Base-by-base conservation (phyloP, 2,797 vertebrate genomes). In the Xiphophorus birchmanni region DNA sequence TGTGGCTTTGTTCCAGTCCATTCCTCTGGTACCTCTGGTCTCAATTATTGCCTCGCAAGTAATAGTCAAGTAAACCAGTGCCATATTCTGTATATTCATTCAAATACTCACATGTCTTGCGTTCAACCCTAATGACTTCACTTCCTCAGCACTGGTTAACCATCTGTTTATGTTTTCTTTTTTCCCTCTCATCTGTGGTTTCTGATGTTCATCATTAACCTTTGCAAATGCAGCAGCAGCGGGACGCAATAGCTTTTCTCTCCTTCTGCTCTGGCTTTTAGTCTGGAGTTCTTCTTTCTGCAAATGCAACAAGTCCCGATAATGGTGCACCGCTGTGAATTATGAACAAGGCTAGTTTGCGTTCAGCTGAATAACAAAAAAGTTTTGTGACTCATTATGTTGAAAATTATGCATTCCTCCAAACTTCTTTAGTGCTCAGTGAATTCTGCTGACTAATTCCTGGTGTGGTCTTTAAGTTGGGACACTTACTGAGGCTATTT, bases 191-290 rank as follows among this genome's bases (percentile, higher is more conserved):
- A 2, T 85, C 80, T 85, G 48, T 86, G 72, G 71, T 81, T 86
- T 90, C 76, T 83, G 74, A 84, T 91, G 82, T 87, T 88, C 80
- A 77, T 90, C 80, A 81, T 93, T 94, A 90, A 91, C 87, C 86
- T 89, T 91, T 90, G 75, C 77, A 87, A 85, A 85, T 75, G 23
- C 80, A 85, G 73, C 79, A 85, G 73, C 54, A 69, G 75, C 0
- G 1, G 32, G 35, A 77, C 17, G 52, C 72, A 58, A 42, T 48
- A 74, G 48, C 5, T 76, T 71, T 23, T 75, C 63, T 54, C n/a
- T 47, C 54, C 45, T 23, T 15, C 80, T 72, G 47, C 44, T 75
- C 69, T 77, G 48, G 2, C 74, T 80, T 80, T 84, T 13, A 8
- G 32, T 73, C 54, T 73, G 78, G 29, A 67, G 60, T 78, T 79